Evolutionary conservation across 1,140 invertebrate species (phyloP), one percentile per base, ranked within the genome.

Genomic region (Aphidius ervi): DNA sequence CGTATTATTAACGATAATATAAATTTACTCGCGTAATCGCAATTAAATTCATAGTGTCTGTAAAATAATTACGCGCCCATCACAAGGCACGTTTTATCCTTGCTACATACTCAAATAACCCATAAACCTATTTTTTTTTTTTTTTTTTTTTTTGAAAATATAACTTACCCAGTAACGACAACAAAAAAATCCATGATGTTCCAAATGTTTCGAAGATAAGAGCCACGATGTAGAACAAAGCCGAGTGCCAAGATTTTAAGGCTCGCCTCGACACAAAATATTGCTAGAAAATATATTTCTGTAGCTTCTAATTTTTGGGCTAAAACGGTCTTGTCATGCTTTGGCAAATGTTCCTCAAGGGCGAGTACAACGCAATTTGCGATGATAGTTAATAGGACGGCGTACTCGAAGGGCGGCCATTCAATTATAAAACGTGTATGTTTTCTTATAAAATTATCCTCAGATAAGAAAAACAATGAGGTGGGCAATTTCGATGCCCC

Each of bases 351-450:
- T 85, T 98, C 95, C 85, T 99, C 98, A 83, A 99, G 86, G 74
- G 96, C 98, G 82, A 99, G 88, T 78, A 99, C 98, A 80, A 99
- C 93, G 86, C 97, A 99, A 87, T 99, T 99, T 83, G 97, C 96
- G 83, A 99, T 99, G 87, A 99, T 99, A 84, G 98, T 99, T 80
- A 99, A 87, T 82, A 99, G 89, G 84, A 99, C 98, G 86, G 97
- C 96, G 87, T 99, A 99, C 85, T 99, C 97, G 83, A 99, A 99
- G 81, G 97, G 97, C 89, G 94, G 94, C 97, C 96, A 99, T 87
- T 99, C 96, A 82, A 99, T 99, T 83, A 99, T 97, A 83, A 97
- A 97, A 82, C 94, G 92, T 80, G 97, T 99, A 82, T 98, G 95
- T 84, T 90, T 87, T 80, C 96, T 87, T 79, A 99, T 91, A 82